Base-by-base conservation (phyloP, 2,888 invertebrate genomes). In the Drosophila falleni region DNA sequence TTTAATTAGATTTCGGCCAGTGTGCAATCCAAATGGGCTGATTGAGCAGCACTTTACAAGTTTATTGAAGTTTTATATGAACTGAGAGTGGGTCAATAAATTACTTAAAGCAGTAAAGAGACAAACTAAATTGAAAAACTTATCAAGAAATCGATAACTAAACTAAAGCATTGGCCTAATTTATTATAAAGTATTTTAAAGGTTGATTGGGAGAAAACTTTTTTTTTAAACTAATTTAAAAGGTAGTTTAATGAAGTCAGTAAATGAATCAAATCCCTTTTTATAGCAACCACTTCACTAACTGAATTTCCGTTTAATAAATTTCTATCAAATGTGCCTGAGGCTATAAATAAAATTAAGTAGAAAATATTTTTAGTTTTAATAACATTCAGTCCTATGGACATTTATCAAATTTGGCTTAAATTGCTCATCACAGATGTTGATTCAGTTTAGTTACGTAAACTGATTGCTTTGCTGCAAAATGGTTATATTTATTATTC, bases 1-100 rank as follows among this genome's bases (percentile, higher is more conserved):
- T 78, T 78, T 80, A 79, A 80, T 74, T 76, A 69, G 71, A 70
- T 69, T 65, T 29, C 35, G 50, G 53, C 19, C 50, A 61, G 44
- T n/a, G 39, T n/a, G 9, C 39, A 10, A 41, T 15, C 19, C 42
- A 35, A 42, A 54, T 42, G 35, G 15, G n/a, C 50, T 31, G 50
- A 53, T n/a, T n/a, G n/a, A n/a, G n/a, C n/a, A n/a, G n/a, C n/a
- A n/a, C 64, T 50, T 56, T 16, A 44, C 3, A 50, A 49, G 47
- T 51, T 56, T 37, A 68, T 47, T 55, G 37, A 60, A 35, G 11
- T 26, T 26, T 35, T 15, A 23, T 16, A 37, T 29, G 26, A 29
- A 6, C 15, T 39, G 6, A 11, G 23, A 47, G 5, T 42, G 26
- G 16, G 41, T 63, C 50, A 51, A 47, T 58, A 69, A 63, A 54